Conservation (phyloP, 1,140 invertebrate species). For the Pemphigus obesinymphae region DNA sequence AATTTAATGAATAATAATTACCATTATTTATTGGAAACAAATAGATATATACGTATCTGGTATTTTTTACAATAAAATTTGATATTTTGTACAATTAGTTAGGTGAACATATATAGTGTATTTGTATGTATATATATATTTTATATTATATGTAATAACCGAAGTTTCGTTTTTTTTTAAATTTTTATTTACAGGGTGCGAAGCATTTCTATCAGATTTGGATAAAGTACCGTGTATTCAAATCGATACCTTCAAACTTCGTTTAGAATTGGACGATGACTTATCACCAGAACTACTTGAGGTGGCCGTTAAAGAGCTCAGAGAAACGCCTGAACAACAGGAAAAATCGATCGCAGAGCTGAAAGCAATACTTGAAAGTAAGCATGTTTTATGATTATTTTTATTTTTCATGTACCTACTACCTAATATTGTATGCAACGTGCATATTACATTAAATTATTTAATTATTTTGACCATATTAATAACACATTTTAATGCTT, state of each 20-base stretch:
- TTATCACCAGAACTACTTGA: conserved; percentile 59
- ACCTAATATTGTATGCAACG: too few species aligned
- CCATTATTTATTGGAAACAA: not conserved
- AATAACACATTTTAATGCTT: too few species aligned
- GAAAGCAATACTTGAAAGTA: conserved; percentile 65
- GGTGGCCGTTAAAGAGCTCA: conserved; percentile 66
- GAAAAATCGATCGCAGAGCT: conserved; percentile 61
- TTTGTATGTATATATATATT: not conserved
- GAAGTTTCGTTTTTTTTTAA: not conserved
- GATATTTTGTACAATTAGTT: too few species aligned
- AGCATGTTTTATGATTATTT: conserved; percentile 34
- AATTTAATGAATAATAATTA: too few species aligned
- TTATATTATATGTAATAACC: not conserved
- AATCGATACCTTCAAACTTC: conserved; percentile 62
- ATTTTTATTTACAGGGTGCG: conserved; percentile 54
- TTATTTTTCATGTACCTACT: too few species aligned
- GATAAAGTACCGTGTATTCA: conserved; percentile 61
- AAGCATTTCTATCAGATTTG: conserved; percentile 65
- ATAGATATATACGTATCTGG: too few species aligned
- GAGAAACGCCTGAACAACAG: conserved; percentile 64
- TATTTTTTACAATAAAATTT: not conserved
- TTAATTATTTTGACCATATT: too few species aligned
- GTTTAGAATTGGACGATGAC: conserved; percentile 64
- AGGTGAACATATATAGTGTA: too few species aligned
- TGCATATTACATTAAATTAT: too few species aligned